Evolutionary conservation across 2,888 invertebrate species (phyloP).

Genomic region (Lissonota sp.): DNA sequence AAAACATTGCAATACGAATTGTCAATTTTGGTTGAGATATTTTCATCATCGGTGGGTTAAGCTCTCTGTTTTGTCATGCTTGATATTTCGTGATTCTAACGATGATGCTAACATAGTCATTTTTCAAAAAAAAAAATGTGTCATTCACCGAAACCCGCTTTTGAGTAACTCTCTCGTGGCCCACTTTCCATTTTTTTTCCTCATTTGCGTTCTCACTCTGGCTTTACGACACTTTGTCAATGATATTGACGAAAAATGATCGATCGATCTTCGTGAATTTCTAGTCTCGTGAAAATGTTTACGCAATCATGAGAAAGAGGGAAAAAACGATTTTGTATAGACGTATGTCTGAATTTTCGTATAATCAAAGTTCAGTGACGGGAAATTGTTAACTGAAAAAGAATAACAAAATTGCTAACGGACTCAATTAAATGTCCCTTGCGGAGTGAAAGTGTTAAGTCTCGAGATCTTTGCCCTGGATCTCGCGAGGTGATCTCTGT

Average conservation of each 20-base stretch:
- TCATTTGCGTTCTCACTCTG: conserved; percentile 57
- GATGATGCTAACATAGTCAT: neutral
- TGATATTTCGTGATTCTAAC: conserved; percentile 31
- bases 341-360: conserved; percentile 26
- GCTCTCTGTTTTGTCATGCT: too few relatives aligned
- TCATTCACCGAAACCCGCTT: conserved; percentile 67
- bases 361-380: conserved; percentile 3
- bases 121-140: conserved; percentile 15
- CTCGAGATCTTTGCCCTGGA: conserved; percentile 11
- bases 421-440: conserved; percentile 57
- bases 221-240: conserved; percentile 2
- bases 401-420: conserved; percentile 15
- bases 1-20: too few relatives aligned
- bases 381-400: neutral
- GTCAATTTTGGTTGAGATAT: too few relatives aligned
- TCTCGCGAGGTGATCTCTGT: conserved; percentile 27
- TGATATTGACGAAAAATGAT: conserved; percentile 22
- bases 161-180: conserved; percentile 69
- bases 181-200: conserved; percentile 71
- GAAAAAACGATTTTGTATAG: conserved; percentile 8
- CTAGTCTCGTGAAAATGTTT: neutral
- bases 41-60: too few relatives aligned
- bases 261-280: conserved; percentile 1
- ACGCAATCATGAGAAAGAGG: neutral
- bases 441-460: conserved; percentile 45